phyloP scores from a whole-genome alignment of 2,888 invertebrate genomes.

The Panorpa germanica region DNA sequence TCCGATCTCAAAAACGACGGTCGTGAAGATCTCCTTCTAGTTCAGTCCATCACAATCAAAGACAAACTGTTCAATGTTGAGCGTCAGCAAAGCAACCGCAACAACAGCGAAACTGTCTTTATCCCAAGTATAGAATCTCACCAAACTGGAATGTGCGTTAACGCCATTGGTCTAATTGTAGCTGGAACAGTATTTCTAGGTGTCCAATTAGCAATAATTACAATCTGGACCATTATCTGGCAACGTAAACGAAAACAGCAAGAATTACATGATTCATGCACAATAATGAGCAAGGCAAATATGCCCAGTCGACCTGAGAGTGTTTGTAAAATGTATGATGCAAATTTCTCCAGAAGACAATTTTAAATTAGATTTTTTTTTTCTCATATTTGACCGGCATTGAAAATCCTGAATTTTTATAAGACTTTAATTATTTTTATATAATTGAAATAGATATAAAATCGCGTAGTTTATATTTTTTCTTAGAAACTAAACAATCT shows the following conservation, averaged over 20 bases:
- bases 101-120: slow-evolving; percentile 51
- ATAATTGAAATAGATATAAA: too few relatives aligned
- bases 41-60: slow-evolving; percentile 81
- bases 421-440: too few relatives aligned
- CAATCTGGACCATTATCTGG: slow-evolving; percentile 79
- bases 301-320: slow-evolving; percentile 44
- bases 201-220: slow-evolving; percentile 70
- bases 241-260: slow-evolving; percentile 43
- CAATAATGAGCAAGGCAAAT: slow-evolving; percentile 37
- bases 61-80: slow-evolving; percentile 85
- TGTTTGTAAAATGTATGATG: slow-evolving; percentile 76
- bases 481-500: too few relatives aligned
- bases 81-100: slow-evolving; percentile 33
- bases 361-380: too few relatives aligned
- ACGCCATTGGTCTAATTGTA: slow-evolving; percentile 63
- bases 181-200: slow-evolving; percentile 73
- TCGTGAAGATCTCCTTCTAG: slow-evolving; percentile 68
- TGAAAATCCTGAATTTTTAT: too few relatives aligned
- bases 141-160: slow-evolving; percentile 39
- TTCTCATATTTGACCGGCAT: too few relatives aligned
- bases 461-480: too few relatives aligned
- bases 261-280: slow-evolving; percentile 18
- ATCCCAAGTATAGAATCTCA: neutral
- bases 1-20: slow-evolving; percentile 24
- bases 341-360: slow-evolving; percentile 67